Evolutionary conservation across 2,888 invertebrate species (phyloP).

Genomic region (Adelphocoris suturalis): DNA sequence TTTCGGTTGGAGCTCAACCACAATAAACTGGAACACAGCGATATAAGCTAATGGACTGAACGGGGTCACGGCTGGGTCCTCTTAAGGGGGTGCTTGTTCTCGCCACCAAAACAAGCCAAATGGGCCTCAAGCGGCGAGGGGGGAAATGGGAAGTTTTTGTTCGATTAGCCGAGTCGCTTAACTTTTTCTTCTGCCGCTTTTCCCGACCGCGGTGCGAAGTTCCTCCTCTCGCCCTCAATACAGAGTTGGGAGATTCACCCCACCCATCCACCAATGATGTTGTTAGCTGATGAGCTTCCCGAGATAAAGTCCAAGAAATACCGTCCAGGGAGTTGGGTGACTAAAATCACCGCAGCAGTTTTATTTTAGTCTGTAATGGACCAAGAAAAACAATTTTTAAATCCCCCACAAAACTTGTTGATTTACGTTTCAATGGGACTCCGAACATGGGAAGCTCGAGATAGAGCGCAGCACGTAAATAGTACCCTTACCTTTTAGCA

Average conservation of each 20-base stretch:
- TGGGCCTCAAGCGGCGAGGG: neutral
- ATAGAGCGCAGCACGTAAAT: too few relatives aligned
- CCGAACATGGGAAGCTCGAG: too few relatives aligned
- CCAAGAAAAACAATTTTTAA: too few relatives aligned
- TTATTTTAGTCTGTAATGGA: too few relatives aligned
- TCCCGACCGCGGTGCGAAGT: too few relatives aligned
- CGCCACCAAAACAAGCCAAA: neutral
- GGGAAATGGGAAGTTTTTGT: neutral
- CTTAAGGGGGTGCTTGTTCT: neutral
- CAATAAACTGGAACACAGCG: neutral
- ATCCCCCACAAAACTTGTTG: too few relatives aligned
- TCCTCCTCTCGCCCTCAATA: neutral
- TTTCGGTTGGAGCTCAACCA: neutral
- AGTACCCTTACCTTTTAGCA: too few relatives aligned
- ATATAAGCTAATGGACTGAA: neutral
- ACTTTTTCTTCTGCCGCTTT: neutral
- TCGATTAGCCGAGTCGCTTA: neutral
- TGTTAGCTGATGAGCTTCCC: conserved; percentile 1
- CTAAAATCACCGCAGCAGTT: too few relatives aligned
- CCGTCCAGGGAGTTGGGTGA: neutral
- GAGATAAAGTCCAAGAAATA: neutral
- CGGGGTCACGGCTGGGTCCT: neutral
- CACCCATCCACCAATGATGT: neutral
- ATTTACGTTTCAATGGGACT: too few relatives aligned
- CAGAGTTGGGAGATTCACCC: neutral